Conservation (phyloP, 2,113 vertebrate species). For the Collichthys lucidus region DNA sequence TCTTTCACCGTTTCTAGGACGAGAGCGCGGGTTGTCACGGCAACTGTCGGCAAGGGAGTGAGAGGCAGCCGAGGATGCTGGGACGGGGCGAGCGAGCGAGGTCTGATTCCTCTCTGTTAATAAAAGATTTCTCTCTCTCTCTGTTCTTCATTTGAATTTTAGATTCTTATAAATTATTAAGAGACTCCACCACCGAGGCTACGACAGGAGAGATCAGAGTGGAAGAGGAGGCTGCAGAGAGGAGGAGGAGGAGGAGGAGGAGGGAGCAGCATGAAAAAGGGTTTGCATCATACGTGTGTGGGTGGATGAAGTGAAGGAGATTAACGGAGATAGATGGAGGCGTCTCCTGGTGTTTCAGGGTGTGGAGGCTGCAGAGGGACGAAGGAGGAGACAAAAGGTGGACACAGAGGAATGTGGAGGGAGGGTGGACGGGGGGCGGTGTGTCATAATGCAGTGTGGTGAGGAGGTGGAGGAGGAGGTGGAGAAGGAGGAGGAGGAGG, state of each 20-base stretch:
- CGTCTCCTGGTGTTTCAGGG: background rate
- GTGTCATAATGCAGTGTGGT: constrained; percentile 45
- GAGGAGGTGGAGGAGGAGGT: background rate
- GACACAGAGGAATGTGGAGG: background rate
- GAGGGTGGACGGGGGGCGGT: background rate
- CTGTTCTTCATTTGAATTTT: constrained; percentile 55
- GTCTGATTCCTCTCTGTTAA: constrained; percentile 37
- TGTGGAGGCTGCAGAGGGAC: background rate
- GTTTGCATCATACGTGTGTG: background rate
- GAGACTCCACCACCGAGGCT: constrained; percentile 22
- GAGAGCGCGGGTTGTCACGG: constrained; percentile 38
- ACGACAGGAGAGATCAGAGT: background rate
- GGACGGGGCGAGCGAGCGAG: constrained; percentile 22
- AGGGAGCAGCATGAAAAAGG: background rate
- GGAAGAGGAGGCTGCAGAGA: background rate
- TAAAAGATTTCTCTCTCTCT: constrained; percentile 2
- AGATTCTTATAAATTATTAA: constrained; percentile 68
- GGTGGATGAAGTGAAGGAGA: background rate
- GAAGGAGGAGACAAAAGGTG: background rate
- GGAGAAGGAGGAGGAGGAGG: constrained; percentile 2
- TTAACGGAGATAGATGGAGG: background rate
- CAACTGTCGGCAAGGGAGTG: constrained; percentile 38
- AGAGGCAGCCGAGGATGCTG: constrained; percentile 13
- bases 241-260: too few relatives aligned
- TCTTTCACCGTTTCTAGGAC: constrained; percentile 37